Conservation (phyloP, 2,888 invertebrate genomes). For the Enchytraeus crypticus region DNA sequence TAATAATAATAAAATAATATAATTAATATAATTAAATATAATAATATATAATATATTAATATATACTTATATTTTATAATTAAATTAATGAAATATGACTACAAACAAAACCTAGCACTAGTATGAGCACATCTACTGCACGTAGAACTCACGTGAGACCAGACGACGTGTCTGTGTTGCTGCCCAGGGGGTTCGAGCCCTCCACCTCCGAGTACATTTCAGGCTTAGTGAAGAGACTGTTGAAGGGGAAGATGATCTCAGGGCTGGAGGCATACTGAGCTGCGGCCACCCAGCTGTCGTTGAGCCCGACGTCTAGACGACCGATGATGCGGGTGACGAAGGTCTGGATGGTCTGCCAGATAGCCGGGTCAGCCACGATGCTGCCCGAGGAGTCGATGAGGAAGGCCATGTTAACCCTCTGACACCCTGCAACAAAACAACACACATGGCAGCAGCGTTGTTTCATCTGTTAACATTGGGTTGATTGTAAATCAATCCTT, state of each 20-base stretch:
- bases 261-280: constrained; percentile 3
- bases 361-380: constrained; percentile 5
- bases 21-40: too few relatives aligned
- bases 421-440: constrained; percentile 14
- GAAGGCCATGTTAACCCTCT: constrained; percentile 5
- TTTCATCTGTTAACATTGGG: too few relatives aligned
- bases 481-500: too few relatives aligned
- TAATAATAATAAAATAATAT: too few relatives aligned
- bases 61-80: too few relatives aligned
- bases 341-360: not conserved
- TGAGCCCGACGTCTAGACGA: not conserved
- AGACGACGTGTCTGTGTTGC: constrained; percentile 11
- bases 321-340: constrained; percentile 16
- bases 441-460: too few relatives aligned
- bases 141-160: constrained; percentile 8
- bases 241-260: constrained; percentile 13
- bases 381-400: constrained; percentile 15
- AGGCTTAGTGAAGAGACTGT: constrained; percentile 2
- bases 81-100: too few relatives aligned
- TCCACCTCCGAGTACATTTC: constrained; percentile 7
- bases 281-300: constrained; percentile 2
- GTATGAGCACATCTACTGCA: too few relatives aligned
- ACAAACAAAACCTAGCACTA: too few relatives aligned
- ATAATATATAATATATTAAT: too few relatives aligned
- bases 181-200: not conserved